phyloP scores from a whole-genome alignment of 2,113 vertebrate genomes.

The Pteronura brasiliensis region DNA sequence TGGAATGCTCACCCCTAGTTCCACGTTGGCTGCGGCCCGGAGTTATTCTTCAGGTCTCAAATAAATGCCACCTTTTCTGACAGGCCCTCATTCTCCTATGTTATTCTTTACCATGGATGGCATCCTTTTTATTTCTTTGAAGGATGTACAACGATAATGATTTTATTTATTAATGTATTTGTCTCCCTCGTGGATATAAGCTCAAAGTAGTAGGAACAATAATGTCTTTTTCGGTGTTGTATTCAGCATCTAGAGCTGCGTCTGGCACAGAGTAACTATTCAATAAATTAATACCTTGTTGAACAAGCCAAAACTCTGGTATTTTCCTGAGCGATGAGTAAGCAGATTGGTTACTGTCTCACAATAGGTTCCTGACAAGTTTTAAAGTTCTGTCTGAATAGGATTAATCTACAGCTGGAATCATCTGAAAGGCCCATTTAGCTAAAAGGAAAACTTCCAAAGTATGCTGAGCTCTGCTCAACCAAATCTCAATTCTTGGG shows the following conservation, averaged over 20 bases:
- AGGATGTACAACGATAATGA: not conserved
- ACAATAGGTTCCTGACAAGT: not conserved
- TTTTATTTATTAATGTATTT: not conserved
- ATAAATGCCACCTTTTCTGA: not conserved
- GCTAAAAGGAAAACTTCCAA: conserved; percentile 5
- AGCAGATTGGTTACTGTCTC: not conserved
- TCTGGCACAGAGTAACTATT: not conserved
- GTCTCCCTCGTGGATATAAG: not conserved
- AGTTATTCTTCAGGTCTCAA: not conserved
- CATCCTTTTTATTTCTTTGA: not conserved
- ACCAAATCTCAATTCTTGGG: not conserved
- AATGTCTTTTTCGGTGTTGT: not conserved
- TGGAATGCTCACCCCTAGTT: not conserved
- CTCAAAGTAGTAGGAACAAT: not conserved
- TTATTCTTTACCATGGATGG: accelerated
- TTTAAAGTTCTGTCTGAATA: not conserved
- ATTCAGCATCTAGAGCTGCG: not conserved
- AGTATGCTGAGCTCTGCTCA: not conserved
- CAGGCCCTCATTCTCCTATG: not conserved
- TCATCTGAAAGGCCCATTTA: conserved; percentile 16
- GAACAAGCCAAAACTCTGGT: not conserved
- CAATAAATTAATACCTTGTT: not conserved
- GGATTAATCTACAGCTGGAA: not conserved
- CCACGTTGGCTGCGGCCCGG: not conserved
- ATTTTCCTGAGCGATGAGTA: not conserved